These are phyloP conservation scores for Metopia argyrocephala DNA, from an alignment of 2,888 invertebrate genomes.

Conservation along the genomic window DNA sequence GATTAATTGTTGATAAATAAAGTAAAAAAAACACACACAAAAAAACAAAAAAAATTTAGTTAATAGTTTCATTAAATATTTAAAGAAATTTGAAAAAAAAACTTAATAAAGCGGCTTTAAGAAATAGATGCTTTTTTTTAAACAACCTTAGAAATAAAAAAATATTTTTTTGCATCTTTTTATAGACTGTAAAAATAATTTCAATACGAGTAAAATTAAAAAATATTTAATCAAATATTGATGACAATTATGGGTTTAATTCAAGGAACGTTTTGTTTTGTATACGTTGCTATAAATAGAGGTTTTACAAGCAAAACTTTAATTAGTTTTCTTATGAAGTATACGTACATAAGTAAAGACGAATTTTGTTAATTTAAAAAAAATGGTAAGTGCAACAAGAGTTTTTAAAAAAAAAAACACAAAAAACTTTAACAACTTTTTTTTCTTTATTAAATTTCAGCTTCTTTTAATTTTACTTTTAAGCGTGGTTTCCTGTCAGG, in stretches of 20 bases:
- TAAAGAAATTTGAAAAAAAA: not conserved
- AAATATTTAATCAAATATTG: conserved; percentile 2
- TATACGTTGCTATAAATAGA: too few relatives aligned
- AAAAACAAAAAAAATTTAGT: conserved; percentile 1
- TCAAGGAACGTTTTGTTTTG: not conserved
- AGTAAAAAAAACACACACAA: not conserved
- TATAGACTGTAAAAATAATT: not conserved
- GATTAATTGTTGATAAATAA: conserved; percentile 40
- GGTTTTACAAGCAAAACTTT: too few relatives aligned
- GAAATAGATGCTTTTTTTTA: not conserved
- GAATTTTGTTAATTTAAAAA: too few relatives aligned
- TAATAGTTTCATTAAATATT: too few relatives aligned
- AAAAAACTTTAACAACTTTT: not conserved
- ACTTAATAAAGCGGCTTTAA: conserved; percentile 14
- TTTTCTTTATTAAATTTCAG: conserved; percentile 3
- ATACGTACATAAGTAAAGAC: too few relatives aligned
- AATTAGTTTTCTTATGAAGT: too few relatives aligned
- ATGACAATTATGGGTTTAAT: conserved; percentile 7
- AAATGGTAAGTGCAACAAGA: not conserved
- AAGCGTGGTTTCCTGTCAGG: not conserved
- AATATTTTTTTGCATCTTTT: too few relatives aligned
- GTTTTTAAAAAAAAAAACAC: not conserved
- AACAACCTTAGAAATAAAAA: not conserved
- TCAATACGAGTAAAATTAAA: conserved; percentile 12
- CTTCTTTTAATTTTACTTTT: conserved; percentile 5